Evolutionary conservation across 2,113 vertebrate species (phyloP).

Genomic region (Prunella fulvescens): DNA sequence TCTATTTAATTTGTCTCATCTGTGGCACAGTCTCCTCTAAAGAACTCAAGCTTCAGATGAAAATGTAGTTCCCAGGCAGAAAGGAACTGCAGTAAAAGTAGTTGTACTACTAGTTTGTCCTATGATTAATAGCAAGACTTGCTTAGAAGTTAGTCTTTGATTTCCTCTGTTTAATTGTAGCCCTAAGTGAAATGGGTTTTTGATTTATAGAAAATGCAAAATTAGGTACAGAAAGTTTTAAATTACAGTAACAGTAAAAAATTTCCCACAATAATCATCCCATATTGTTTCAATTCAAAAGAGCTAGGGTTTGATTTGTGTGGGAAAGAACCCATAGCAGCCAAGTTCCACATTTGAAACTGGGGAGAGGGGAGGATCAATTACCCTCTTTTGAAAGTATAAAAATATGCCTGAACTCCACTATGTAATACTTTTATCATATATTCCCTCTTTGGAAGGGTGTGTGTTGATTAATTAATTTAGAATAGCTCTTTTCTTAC

Average conservation of each 20-base stretch:
- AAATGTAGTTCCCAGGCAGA: constrained; percentile 20
- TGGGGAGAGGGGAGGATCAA: constrained; percentile 19
- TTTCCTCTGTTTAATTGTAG: constrained; percentile 63
- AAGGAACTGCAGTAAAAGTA: constrained; percentile 33
- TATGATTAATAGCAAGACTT: constrained; percentile 51
- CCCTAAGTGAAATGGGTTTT: constrained; percentile 54
- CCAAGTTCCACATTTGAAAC: constrained; percentile 51
- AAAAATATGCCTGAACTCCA: constrained; percentile 19
- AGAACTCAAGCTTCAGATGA: not conserved
- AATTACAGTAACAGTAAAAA: constrained; percentile 60
- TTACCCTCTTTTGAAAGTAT: constrained; percentile 14
- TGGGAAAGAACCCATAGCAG: constrained; percentile 46
- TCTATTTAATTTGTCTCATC: constrained; percentile 8
- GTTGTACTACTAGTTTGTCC: constrained; percentile 35
- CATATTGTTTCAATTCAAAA: constrained; percentile 65
- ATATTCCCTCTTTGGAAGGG: not conserved
- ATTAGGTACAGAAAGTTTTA: constrained; percentile 69
- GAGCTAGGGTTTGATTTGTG: constrained; percentile 26
- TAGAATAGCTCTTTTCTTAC: not conserved
- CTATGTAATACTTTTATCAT: not conserved
- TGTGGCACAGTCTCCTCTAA: not conserved
- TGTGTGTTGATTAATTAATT: not conserved
- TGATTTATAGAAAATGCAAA: constrained; percentile 72
- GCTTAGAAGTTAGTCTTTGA: constrained; percentile 60
- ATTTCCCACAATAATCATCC: constrained; percentile 55